Percentiles rank a stretch among this genome's conserved stretches.
Conservation (phyloP, 35 echinoderm and acorn worm species). For the Heliocidaris erythrogramma region DNA sequence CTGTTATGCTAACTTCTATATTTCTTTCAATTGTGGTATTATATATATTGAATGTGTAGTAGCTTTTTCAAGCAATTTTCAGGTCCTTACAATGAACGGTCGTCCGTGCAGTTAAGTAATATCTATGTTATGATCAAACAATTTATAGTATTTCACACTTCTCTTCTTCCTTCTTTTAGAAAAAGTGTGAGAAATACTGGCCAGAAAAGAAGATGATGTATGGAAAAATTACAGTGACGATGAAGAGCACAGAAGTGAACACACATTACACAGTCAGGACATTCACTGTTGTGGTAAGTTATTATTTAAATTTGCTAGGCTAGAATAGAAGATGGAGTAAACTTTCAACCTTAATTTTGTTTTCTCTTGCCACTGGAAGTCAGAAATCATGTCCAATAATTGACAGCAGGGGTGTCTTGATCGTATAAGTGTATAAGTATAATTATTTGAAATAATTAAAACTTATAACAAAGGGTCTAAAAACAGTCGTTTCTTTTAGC, state of each 20-base stretch:
- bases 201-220: constrained; percentile 62
- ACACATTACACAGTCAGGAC: constrained; percentile 60
- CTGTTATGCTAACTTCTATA: too few relatives aligned
- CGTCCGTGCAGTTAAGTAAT: too few relatives aligned
- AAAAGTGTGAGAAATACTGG: constrained; percentile 97
- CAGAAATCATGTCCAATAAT: neutral
- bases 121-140: too few relatives aligned
- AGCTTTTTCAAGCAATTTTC: too few relatives aligned
- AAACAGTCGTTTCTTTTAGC: too few relatives aligned
- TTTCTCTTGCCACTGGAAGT: neutral
- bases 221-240: constrained; percentile 60
- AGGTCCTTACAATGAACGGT: too few relatives aligned
- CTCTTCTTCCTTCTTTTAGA: constrained; percentile 44
- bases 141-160: neutral
- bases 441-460: too few relatives aligned
- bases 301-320: neutral
- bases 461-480: too few relatives aligned
- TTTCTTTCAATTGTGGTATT: too few relatives aligned
- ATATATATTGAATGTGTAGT: too few relatives aligned
- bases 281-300: constrained; percentile 60
- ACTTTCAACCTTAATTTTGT: neutral
- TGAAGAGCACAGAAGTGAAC: constrained; percentile 38
- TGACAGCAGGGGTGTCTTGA: too few relatives aligned
- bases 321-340: neutral
- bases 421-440: too few relatives aligned